phyloP scores from a whole-genome alignment of 2,113 vertebrate genomes.

The Cyrtonyx montezumae region DNA sequence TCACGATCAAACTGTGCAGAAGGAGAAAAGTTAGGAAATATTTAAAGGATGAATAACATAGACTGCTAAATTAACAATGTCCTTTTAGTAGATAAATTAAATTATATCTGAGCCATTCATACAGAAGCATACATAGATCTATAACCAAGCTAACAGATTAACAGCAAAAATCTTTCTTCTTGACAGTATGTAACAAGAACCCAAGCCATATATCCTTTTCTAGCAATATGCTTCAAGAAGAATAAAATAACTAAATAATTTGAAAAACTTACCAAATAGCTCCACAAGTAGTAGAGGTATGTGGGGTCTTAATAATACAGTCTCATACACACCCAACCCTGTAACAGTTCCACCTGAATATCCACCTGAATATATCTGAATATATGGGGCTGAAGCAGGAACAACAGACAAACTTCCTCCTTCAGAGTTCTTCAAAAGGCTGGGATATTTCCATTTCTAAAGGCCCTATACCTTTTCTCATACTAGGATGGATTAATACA shows the following conservation, averaged over 20 bases:
- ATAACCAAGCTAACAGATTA: background rate
- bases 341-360: background rate
- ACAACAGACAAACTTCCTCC: background rate
- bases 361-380: no score
- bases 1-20: slow-evolving; percentile 92
- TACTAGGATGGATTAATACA: background rate
- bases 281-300: background rate
- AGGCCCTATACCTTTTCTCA: background rate
- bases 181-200: background rate
- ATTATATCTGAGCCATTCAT: background rate
- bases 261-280: background rate
- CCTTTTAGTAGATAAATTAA: background rate
- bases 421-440: background rate
- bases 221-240: background rate
- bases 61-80: background rate
- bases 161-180: background rate
- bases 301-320: background rate
- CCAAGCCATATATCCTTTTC: background rate
- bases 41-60: background rate
- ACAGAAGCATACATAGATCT: background rate
- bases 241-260: background rate
- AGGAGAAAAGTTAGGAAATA: slow-evolving; percentile 30
- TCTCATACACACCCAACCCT: background rate
- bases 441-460: background rate
- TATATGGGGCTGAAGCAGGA: background rate